A percentile compares a stretch with the other conserved stretches of the same genome.
Conservation (phyloP, 2,113 vertebrate species). For the Centrocercus urophasianus region DNA sequence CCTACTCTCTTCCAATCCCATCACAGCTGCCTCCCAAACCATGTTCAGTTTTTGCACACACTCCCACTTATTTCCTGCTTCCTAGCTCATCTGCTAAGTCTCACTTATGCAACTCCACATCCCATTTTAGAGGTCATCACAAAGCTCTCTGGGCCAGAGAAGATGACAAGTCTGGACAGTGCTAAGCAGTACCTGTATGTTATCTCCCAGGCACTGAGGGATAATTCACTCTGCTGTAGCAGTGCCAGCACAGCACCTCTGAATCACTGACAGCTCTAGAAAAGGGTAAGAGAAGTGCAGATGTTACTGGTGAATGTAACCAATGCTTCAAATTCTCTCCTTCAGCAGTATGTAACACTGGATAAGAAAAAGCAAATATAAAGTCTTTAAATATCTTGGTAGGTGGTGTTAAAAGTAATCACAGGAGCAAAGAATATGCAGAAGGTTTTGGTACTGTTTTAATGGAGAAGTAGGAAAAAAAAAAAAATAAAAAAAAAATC, state of each 20-base stretch:
- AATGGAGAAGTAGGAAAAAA: slow-evolving; percentile 32
- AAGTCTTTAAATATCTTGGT: background rate
- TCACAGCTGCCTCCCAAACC: background rate
- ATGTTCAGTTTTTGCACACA: background rate
- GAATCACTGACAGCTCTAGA: background rate
- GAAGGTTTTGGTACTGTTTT: slow-evolving; percentile 24
- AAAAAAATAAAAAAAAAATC: background rate
- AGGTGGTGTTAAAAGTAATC: slow-evolving; percentile 2
- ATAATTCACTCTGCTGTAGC: background rate
- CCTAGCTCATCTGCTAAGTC: background rate
- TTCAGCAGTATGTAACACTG: background rate
- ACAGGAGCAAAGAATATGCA: slow-evolving; percentile 25
- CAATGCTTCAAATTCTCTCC: background rate
- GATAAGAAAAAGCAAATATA: background rate
- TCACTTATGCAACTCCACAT: background rate
- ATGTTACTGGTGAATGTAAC: background rate
- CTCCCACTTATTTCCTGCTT: background rate
- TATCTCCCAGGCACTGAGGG: background rate
- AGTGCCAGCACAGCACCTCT: background rate
- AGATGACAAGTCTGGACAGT: background rate
- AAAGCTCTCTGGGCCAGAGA: background rate
- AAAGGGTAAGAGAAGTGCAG: background rate
- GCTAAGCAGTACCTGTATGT: background rate
- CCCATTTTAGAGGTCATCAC: background rate
- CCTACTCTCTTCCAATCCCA: background rate